A percentile compares a stretch with the other conserved stretches of the same genome.
These are phyloP conservation scores for Charanyca ferruginea DNA, from an alignment of 2,888 invertebrate genomes.

Conservation along the genomic window DNA sequence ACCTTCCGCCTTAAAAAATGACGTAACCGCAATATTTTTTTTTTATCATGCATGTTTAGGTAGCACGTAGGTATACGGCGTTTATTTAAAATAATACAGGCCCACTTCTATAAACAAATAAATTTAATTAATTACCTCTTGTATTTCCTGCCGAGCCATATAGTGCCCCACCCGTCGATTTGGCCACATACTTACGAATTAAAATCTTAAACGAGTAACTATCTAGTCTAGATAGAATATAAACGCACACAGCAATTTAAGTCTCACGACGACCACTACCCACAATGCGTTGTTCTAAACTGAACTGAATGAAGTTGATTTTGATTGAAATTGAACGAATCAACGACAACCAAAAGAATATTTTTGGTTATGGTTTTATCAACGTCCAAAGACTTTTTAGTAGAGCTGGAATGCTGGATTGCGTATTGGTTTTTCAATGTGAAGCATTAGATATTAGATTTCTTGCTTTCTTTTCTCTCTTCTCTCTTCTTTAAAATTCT, in stretches of 20 bases:
- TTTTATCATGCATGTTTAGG: constrained; percentile 45
- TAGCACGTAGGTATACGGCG: constrained; percentile 40
- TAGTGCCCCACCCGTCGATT: constrained; percentile 19
- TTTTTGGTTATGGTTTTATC: constrained; percentile 10
- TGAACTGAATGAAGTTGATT: constrained; percentile 22
- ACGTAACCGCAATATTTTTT: constrained; percentile 64
- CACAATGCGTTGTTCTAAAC: constrained; percentile 24
- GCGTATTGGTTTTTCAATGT: too few species aligned
- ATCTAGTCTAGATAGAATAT: too few species aligned
- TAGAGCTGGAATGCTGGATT: not conserved
- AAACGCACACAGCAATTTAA: constrained; percentile 18
- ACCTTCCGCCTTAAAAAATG: constrained; percentile 62
- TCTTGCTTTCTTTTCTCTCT: too few species aligned
- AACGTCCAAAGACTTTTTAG: not conserved
- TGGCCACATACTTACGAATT: constrained; percentile 45
- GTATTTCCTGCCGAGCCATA: constrained; percentile 1
- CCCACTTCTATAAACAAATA: not conserved
- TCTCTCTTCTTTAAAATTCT: too few species aligned
- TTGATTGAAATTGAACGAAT: not conserved
- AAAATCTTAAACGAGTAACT: constrained; percentile 5
- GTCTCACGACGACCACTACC: constrained; percentile 10
- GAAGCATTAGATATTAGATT: too few species aligned
- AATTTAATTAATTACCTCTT: constrained; percentile 48
- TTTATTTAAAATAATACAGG: not conserved
- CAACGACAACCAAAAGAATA: not conserved